A percentile compares a stretch with the other conserved stretches of the same genome.
Evolutionary conservation across 35 echinoderm and acorn worm species (phyloP).

Genomic region (Lytechinus pictus): DNA sequence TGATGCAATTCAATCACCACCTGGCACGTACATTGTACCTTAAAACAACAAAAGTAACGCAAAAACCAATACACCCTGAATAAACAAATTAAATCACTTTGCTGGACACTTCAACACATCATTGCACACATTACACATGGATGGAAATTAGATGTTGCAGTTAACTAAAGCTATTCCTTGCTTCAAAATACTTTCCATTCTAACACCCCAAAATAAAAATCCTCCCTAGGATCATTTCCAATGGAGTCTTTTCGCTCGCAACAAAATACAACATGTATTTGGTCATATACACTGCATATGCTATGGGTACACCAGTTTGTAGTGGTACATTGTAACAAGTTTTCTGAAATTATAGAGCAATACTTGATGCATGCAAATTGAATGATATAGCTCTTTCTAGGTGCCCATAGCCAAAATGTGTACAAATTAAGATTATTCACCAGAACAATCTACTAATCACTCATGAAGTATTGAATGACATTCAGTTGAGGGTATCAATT

Average conservation of each 20-base stretch:
- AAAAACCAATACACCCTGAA: neutral
- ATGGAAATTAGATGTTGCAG: neutral
- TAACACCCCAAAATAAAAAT: neutral
- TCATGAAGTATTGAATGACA: no score
- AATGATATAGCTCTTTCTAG: no score
- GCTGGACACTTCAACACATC: neutral
- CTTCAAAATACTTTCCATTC: neutral
- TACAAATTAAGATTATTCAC: no score
- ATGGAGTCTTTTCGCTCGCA: neutral
- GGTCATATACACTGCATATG: no score
- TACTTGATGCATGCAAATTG: no score
- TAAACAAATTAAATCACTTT: neutral
- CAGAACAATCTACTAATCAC: no score
- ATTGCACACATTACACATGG: slow-evolving; percentile 9
- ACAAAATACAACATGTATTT: neutral
- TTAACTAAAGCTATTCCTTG: neutral
- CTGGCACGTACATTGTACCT: neutral
- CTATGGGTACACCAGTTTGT: no score
- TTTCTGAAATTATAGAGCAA: no score
- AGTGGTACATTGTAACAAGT: no score
- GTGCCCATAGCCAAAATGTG: no score
- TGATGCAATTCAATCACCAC: neutral
- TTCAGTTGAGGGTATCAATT: no score
- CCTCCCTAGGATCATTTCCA: neutral
- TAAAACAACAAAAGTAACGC: neutral